Evolutionary conservation across 2,797 vertebrate genomes (phyloP).

Genomic region (Clarias platycephalus): DNA sequence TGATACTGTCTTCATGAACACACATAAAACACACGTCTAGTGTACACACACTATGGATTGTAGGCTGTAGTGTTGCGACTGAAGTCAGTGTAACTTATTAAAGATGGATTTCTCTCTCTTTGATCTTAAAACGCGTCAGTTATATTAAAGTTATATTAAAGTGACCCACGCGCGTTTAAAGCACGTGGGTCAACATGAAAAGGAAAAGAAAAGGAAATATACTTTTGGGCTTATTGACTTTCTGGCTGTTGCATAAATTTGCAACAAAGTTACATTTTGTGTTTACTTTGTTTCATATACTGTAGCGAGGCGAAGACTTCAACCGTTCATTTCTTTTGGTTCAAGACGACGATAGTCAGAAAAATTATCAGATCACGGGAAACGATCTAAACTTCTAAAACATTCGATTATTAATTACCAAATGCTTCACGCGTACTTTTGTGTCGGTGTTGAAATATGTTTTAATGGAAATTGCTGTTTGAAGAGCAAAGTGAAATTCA

Average conservation of each 20-base stretch:
- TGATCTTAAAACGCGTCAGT: not conserved
- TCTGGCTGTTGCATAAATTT: not conserved
- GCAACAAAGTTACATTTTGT: not conserved
- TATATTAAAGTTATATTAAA: not conserved
- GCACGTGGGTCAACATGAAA: not conserved
- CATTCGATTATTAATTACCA: not conserved
- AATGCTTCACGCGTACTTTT: not conserved
- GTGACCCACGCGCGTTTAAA: no score
- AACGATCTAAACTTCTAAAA: no score
- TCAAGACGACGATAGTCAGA: not conserved
- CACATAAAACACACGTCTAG: not conserved
- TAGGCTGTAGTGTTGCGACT: not conserved
- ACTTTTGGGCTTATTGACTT: not conserved
- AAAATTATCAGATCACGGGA: not conserved
- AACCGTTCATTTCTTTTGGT: not conserved
- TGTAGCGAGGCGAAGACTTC: not conserved
- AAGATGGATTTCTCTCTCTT: not conserved
- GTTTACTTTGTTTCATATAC: not conserved
- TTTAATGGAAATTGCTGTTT: not conserved
- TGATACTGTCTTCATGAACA: not conserved
- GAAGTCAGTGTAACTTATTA: not conserved
- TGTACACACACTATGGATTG: not conserved
- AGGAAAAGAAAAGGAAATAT: not conserved
- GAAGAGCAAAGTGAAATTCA: not conserved
- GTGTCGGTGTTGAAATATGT: not conserved